A percentile compares a stretch with the other conserved stretches of the same genome.
Conservation (phyloP, 1,140 invertebrate species). For the Helicoverpa zea region DNA sequence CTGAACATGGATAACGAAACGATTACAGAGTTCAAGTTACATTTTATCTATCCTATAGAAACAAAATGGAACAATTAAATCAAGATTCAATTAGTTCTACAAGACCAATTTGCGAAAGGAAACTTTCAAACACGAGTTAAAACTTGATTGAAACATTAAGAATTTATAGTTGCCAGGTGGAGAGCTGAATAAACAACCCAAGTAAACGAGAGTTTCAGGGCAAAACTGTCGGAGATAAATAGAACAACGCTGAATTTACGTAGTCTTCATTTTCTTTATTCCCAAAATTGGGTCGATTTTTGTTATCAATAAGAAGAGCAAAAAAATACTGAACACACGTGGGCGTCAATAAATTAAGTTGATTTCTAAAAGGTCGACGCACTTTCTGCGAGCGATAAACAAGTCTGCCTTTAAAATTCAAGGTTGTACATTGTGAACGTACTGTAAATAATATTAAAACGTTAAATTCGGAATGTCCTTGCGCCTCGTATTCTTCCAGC, state of each 20-base stretch:
- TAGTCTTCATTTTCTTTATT: neutral
- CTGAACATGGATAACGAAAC: no score
- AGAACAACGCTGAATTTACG: neutral
- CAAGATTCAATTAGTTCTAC: no score
- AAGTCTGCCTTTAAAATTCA: slow-evolving; percentile 17
- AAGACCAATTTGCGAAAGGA: no score
- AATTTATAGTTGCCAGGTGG: no score
- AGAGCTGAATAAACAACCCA: no score
- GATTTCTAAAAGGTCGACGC: slow-evolving; percentile 17
- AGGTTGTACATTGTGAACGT: neutral
- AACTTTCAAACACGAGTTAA: no score
- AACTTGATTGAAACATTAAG: no score
- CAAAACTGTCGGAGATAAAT: neutral
- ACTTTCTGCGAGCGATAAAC: slow-evolving; percentile 33
- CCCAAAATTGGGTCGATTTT: slow-evolving; percentile 9
- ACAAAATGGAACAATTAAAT: no score
- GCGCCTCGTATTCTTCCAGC: neutral
- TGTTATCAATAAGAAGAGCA: neutral
- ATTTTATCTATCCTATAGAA: no score
- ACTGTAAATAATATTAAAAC: slow-evolving; percentile 20
- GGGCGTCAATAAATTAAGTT: slow-evolving; percentile 1
- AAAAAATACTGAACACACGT: neutral
- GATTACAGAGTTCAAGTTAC: no score
- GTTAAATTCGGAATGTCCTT: slow-evolving; percentile 17
- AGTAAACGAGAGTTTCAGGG: no score